These are phyloP conservation scores for Myotis daubentonii DNA, from an alignment of 2,797 vertebrate species.

Conservation along the genomic window DNA sequence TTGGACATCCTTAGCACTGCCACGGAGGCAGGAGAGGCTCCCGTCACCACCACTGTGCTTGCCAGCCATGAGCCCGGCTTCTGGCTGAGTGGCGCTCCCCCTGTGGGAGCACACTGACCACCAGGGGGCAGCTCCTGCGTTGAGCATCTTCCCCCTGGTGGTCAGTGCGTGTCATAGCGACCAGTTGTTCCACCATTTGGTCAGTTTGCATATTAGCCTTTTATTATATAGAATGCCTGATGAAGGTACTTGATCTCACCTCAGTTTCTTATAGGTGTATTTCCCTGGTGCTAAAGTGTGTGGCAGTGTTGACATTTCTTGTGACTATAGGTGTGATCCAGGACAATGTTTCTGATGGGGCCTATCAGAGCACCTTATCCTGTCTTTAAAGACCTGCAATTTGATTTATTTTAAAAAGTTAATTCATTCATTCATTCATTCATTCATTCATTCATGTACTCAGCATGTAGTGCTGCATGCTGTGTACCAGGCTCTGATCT, in stretches of 20 bases:
- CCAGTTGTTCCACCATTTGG: no score
- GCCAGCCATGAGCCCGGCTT: no score
- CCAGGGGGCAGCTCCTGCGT: no score
- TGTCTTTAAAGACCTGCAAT: not conserved
- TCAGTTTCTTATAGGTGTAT: not conserved
- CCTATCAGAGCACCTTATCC: not conserved
- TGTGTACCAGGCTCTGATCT: not conserved
- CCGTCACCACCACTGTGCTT: fast-evolving
- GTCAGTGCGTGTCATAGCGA: no score
- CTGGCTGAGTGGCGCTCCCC: no score
- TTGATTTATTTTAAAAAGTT: not conserved
- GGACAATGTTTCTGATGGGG: not conserved
- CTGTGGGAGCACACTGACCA: no score
- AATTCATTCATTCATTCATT: not conserved
- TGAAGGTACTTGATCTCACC: conserved; percentile 3
- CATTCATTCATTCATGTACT: not conserved
- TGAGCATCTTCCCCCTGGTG: no score
- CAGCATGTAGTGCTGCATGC: not conserved
- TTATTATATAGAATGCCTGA: not conserved
- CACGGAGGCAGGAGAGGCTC: no score
- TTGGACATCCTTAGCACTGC: no score
- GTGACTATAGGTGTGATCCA: not conserved
- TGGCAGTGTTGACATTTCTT: not conserved
- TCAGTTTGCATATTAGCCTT: no score
- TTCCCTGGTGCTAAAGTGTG: not conserved